Evolutionary conservation across 2,113 vertebrate genomes (phyloP), one percentile per base, ranked within the genome.

Genomic region (Burhinus bistriatus): DNA sequence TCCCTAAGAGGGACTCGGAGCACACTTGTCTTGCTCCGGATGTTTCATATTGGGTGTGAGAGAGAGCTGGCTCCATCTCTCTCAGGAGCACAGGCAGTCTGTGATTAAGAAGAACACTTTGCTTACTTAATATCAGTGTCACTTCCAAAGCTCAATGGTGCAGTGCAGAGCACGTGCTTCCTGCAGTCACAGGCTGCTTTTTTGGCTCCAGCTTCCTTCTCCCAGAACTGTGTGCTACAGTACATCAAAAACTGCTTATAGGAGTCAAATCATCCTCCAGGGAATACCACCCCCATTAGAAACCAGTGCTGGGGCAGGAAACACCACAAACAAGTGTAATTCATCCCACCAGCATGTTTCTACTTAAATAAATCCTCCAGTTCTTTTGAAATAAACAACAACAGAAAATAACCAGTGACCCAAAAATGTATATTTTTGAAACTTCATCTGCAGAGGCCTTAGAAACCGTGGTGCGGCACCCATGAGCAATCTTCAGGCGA

Each of bases 281-380:
- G 80, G 83, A 92, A 77, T 54, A 72, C 80, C 91, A 89, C 62
- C 42, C 79, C 83, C 71, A 16, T 2, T 23, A 83, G 44, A 76
- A 89, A 80, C 2, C n/a, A 1, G 52, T 11, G 87, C 91, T 68
- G 75, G 80, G 89, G 83, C 0, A 8, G 89, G 76, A 51, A 55
- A 96, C 91, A 92, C 75, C 62, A 21, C 80, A 80, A 68, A 91
- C 62, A 81, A 94, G 83, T 81, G 89, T 89, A 83, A 93, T 62
- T 18, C 93, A 87, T 83, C 69, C 91, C 84, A 81, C 87, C 59
- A 34, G 8, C n/a, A 7, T 52, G 80, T 65, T 95, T 52, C 23
- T 49, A 18, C 81, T 84, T 27, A 5, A 70, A 73, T 14, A 81
- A 94, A 93, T 52, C 55, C 64, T 30, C 34, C 9, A 34, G 55